phyloP scores from a whole-genome alignment of 2,888 invertebrate species.

The Harmothoe impar region DNA sequence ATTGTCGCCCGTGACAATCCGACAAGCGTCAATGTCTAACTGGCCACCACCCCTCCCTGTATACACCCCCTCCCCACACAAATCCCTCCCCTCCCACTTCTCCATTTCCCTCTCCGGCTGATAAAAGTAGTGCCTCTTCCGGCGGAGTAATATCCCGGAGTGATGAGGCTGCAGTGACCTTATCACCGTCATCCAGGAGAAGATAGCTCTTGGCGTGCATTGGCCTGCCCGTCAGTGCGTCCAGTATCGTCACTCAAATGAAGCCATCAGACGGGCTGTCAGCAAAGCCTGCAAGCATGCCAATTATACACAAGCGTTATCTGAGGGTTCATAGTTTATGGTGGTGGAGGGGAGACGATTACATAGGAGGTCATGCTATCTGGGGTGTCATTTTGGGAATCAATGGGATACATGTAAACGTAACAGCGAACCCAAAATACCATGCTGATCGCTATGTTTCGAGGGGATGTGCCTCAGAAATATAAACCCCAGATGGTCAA shows the following conservation, averaged over 20 bases:
- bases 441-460: too few species aligned
- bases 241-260: background rate
- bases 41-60: background rate
- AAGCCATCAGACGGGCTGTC: background rate
- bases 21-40: background rate
- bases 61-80: constrained; percentile 1
- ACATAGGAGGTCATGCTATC: background rate
- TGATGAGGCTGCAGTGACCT: constrained; percentile 48
- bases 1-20: constrained; percentile 33
- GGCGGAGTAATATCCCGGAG: constrained; percentile 49
- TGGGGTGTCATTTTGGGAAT: background rate
- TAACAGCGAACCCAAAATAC: too few species aligned
- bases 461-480: too few species aligned
- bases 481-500: too few species aligned
- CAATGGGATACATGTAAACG: too few species aligned
- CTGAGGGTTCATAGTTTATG: background rate
- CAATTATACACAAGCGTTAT: constrained; percentile 21
- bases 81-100: background rate
- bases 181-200: constrained; percentile 33
- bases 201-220: background rate
- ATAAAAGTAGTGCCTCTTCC: constrained; percentile 18
- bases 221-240: background rate
- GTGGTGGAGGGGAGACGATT: background rate
- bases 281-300: background rate
- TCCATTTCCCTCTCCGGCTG: background rate